Percentiles rank a stretch among this genome's conserved stretches.
Conservation (phyloP, 2,113 vertebrate genomes). For the Callopanchax toddi region DNA sequence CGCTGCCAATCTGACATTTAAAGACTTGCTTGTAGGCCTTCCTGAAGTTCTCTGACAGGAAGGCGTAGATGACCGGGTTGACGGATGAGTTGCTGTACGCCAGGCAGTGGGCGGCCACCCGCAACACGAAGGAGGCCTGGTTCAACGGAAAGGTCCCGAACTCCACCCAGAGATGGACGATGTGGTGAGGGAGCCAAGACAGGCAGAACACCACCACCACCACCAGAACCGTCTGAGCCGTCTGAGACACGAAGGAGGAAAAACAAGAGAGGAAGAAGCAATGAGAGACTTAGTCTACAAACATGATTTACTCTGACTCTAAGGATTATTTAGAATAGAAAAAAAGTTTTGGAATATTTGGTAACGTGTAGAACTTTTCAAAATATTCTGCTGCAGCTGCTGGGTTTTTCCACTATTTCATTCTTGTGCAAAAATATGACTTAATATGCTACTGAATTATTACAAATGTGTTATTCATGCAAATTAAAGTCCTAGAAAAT, state of each 20-base stretch:
- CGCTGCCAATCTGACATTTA: constrained; percentile 80
- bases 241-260: constrained; percentile 75
- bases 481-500: too few relatives aligned
- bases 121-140: constrained; percentile 91
- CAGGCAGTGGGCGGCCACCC: constrained; percentile 92
- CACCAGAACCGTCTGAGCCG: constrained; percentile 94
- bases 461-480: background rate
- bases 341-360: background rate
- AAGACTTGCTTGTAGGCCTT: constrained; percentile 97
- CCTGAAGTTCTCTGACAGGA: constrained; percentile 97
- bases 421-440: background rate
- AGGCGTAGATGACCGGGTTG: constrained; percentile 97
- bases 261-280: background rate
- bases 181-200: constrained; percentile 95
- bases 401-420: background rate
- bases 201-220: constrained; percentile 98
- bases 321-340: background rate
- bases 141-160: constrained; percentile 95
- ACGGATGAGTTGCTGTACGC: constrained; percentile 98
- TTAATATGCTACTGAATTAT: background rate
- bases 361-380: background rate
- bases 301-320: background rate
- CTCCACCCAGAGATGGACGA: constrained; percentile 94
- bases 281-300: constrained; percentile 10
- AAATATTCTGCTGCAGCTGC: background rate